Percentiles rank a stretch among this genome's conserved stretches.
These are phyloP conservation scores for Spongilla lacustris DNA, from an alignment of 37 sponge, comb jelly and placozoan genomes.

Conservation along the genomic window DNA sequence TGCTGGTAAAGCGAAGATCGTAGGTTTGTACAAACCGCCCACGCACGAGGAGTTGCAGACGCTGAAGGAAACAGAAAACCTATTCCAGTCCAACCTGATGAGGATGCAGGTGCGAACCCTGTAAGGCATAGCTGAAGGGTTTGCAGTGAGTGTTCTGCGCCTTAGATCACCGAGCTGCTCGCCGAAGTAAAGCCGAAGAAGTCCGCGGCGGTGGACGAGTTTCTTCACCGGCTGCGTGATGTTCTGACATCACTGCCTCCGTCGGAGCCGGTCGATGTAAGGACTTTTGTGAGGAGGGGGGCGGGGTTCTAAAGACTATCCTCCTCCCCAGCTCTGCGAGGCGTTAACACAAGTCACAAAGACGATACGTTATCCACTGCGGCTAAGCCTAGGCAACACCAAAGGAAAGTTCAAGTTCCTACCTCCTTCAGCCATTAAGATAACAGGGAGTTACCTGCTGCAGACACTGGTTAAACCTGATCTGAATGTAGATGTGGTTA, in stretches of 20 bases:
- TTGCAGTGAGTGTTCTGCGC: neutral
- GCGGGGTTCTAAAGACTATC: neutral
- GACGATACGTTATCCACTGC: conserved; percentile 58
- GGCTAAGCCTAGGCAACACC: conserved; percentile 4
- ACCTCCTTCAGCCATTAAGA: conserved; percentile 75
- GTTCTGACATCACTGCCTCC: conserved; percentile 53
- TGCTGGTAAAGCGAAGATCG: conserved; percentile 5
- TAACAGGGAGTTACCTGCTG: conserved; percentile 88
- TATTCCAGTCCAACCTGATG: conserved; percentile 82
- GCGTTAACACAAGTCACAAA: conserved; percentile 27
- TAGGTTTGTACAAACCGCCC: conserved; percentile 78
- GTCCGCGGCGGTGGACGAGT: conserved; percentile 42
- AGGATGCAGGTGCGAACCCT: conserved; percentile 68
- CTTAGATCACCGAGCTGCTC: conserved; percentile 85
- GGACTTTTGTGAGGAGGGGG: neutral
- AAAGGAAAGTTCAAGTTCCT: conserved; percentile 71
- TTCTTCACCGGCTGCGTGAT: conserved; percentile 49
- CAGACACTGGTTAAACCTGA: conserved; percentile 56
- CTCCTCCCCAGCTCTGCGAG: conserved; percentile 42
- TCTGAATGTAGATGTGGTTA: conserved; percentile 76
- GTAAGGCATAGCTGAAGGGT: neutral
- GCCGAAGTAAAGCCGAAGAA: conserved; percentile 65
- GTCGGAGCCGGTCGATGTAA: conserved; percentile 55
- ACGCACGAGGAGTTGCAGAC: conserved; percentile 83
- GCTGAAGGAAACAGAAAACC: conserved; percentile 80